Evolutionary conservation across 2,113 vertebrate species (phyloP).

Genomic region (Patagioenas fasciata): DNA sequence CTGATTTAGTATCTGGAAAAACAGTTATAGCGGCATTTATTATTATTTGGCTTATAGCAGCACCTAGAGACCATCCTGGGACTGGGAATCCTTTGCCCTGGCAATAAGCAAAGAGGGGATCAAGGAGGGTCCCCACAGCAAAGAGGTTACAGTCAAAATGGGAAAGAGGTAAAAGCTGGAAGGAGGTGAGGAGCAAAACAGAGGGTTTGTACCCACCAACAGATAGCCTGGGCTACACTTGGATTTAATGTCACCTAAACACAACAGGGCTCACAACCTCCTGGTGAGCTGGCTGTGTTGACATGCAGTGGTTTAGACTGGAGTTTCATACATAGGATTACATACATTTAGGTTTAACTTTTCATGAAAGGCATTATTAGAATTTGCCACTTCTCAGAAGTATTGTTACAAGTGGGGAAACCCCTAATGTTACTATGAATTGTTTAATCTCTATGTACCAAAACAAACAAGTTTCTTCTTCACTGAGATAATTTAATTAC

Average conservation of each 20-base stretch:
- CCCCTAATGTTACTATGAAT: not conserved
- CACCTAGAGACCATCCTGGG: constrained; percentile 52
- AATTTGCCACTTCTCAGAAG: not conserved
- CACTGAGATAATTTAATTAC: not conserved
- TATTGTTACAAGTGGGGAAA: not conserved
- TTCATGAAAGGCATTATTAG: not conserved
- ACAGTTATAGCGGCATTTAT: not conserved
- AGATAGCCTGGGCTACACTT: not conserved
- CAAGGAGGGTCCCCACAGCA: not conserved
- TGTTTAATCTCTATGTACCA: not conserved
- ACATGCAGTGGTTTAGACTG: not conserved
- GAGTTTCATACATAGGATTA: not conserved
- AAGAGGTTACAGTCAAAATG: not conserved
- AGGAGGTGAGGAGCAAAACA: not conserved
- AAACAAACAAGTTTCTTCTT: not conserved
- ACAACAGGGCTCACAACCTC: not conserved
- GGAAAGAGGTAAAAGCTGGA: not conserved
- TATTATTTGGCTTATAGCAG: constrained; percentile 41
- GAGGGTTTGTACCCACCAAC: not conserved
- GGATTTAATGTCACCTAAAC: not conserved
- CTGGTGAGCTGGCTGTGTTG: not conserved
- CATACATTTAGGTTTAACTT: not conserved
- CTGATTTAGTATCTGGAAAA: not conserved
- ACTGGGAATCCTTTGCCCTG: not conserved
- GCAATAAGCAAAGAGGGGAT: not conserved